Base-by-base conservation (phyloP, 2,113 vertebrate species). In the Tenebrosternarchus preto region DNA sequence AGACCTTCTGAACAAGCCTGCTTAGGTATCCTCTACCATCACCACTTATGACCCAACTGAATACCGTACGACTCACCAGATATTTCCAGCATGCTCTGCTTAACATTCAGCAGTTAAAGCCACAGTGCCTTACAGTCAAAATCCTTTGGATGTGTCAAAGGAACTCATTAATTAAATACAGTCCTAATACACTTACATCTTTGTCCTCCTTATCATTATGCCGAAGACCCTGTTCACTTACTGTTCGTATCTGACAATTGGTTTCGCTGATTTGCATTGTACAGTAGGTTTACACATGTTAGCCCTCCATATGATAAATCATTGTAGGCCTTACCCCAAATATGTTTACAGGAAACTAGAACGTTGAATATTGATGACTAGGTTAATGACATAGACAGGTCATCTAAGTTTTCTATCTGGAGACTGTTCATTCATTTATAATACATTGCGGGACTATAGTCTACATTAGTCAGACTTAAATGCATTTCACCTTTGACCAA, bases 101-200 rank as follows among this genome's bases (percentile, higher is more conserved):
- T 17, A 71, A 33, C 17, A n/a, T 56, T 33, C 22, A 55, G 33
- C 73, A 64, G 24, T 56, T 1, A 55, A 55, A n/a, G n/a, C 59
- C 59, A 25, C 17, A 19, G 78, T 80, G 78, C 78, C 78, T 80
- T 80, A 80, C 57, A 73, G 53, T 29, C 19, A n/a, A 25, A 70
- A 33, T 17, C 63, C 63, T 67, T 67, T 36, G 31, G 57, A 46
- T 17, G 5, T 20, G 19, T 31, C 20, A 17, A 71, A 46, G 27
- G 15, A 64, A 25, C 0, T 36, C 9, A 4, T 25, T 39, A 29
- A 78, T 39, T 16, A 60, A 24, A 43, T 24, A 8, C 43, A 25
- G 22, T 11, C 12, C 4, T 69, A 43, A 25, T 15, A 63, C 19
- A 25, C 16, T 31, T 16, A 33, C 19, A 8, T 66, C 7, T 7